These are phyloP conservation scores for Lochmaea crataegi DNA, from an alignment of 2,888 invertebrate species.

Conservation along the genomic window DNA sequence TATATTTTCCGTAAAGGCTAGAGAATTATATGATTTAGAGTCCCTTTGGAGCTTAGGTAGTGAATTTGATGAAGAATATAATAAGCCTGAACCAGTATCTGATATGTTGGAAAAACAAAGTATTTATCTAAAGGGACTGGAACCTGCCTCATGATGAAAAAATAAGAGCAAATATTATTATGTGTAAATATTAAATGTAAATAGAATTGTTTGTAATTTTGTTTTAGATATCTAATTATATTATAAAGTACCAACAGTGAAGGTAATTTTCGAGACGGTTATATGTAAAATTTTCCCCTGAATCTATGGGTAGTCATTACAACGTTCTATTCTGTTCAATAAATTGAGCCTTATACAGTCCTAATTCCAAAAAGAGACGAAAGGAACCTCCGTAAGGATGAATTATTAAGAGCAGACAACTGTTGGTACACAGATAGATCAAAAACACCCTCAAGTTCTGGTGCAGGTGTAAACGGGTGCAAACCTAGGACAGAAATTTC, in stretches of 20 bases:
- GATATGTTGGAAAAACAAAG: slow-evolving; percentile 77
- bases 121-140: slow-evolving; percentile 72
- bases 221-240: neutral
- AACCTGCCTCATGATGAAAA: slow-evolving; percentile 66
- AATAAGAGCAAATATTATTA: neutral
- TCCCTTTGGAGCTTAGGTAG: slow-evolving; percentile 90
- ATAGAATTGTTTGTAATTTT: slow-evolving; percentile 8
- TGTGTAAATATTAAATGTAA: slow-evolving; percentile 9
- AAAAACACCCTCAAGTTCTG: too few relatives aligned
- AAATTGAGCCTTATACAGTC: too few relatives aligned
- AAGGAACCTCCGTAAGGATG: too few relatives aligned
- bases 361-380: too few relatives aligned
- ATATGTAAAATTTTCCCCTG: too few relatives aligned
- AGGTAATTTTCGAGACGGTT: neutral
- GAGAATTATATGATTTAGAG: slow-evolving; percentile 87
- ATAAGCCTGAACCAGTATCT: slow-evolving; percentile 71
- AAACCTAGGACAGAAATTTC: too few relatives aligned
- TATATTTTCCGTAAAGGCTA: slow-evolving; percentile 78
- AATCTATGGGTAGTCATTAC: too few relatives aligned
- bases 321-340: too few relatives aligned
- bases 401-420: too few relatives aligned
- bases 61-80: slow-evolving; percentile 79
- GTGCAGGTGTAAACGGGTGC: too few relatives aligned
- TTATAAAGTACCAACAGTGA: too few relatives aligned
- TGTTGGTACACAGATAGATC: too few relatives aligned